Conservation (phyloP, 1,140 invertebrate species). For the Lineus longissimus region DNA sequence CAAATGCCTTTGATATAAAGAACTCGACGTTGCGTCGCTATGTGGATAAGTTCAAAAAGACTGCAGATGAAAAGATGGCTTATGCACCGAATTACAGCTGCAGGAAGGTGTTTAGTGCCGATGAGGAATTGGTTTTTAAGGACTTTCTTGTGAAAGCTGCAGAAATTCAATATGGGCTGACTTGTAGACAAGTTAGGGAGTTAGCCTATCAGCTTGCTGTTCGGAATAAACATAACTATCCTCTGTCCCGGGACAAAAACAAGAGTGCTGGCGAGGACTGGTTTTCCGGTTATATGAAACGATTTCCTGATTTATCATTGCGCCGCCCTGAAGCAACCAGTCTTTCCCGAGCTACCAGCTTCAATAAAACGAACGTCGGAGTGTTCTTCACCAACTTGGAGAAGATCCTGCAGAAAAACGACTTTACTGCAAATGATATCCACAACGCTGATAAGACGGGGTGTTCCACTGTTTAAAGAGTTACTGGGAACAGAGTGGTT, state of each 20-base stretch:
- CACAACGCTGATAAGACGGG: slow-evolving; percentile 46
- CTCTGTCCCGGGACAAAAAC: not conserved
- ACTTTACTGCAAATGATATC: slow-evolving; percentile 14
- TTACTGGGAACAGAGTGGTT: slow-evolving; percentile 39
- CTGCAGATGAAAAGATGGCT: not conserved
- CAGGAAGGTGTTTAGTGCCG: not conserved
- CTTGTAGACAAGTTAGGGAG: not conserved
- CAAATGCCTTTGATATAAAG: not conserved
- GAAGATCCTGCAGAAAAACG: slow-evolving; percentile 8
- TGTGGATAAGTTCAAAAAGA: not conserved
- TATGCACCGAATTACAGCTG: not conserved
- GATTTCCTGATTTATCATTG: not conserved
- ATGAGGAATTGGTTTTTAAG: not conserved
- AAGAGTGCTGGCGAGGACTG: not conserved
- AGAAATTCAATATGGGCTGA: not conserved
- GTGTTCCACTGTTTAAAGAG: slow-evolving; percentile 53
- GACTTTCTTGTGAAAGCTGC: not conserved
- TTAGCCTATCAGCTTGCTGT: slow-evolving; percentile 2
- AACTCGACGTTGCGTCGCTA: not conserved
- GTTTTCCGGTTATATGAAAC: not conserved
- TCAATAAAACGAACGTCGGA: slow-evolving; percentile 17
- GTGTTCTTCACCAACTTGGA: slow-evolving; percentile 17
- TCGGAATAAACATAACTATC: not conserved
- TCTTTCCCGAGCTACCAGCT: slow-evolving; percentile 5
- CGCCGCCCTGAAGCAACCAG: slow-evolving; percentile 4